phyloP scores from a whole-genome alignment of 2,888 invertebrate species.

The Aspidapion aeneum region DNA sequence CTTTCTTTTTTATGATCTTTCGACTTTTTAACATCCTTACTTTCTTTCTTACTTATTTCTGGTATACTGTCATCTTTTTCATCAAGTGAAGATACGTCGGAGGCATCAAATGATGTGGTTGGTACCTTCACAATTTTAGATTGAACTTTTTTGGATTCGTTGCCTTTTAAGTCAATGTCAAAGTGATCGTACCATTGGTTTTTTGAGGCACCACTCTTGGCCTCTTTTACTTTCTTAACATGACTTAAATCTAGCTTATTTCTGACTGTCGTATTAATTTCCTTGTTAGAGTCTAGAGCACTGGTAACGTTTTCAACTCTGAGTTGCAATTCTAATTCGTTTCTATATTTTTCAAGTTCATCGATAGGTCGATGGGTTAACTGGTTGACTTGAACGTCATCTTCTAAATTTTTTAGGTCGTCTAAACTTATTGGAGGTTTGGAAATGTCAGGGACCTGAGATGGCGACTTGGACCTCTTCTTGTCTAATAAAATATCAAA shows the following conservation, averaged over 20 bases:
- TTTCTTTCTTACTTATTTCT: conserved; percentile 7
- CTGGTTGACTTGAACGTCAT: conserved; percentile 28
- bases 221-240: neutral
- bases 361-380: conserved; percentile 49
- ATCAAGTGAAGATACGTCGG: conserved; percentile 3
- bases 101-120: conserved; percentile 12
- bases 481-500: conserved; percentile 1
- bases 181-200: too few relatives aligned
- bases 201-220: neutral
- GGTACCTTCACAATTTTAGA: conserved; percentile 17
- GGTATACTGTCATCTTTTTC: conserved; percentile 9
- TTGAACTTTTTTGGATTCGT: conserved; percentile 20
- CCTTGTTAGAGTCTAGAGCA: conserved; percentile 8
- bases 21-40: conserved; percentile 2
- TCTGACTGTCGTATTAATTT: conserved; percentile 25
- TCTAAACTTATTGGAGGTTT: conserved; percentile 43
- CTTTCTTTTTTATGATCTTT: conserved; percentile 6
- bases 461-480: neutral
- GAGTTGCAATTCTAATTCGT: conserved; percentile 50
- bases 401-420: conserved; percentile 40
- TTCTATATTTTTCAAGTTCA: conserved; percentile 50
- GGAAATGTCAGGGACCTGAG: conserved; percentile 35
- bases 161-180: neutral
- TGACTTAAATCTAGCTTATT: conserved; percentile 24
- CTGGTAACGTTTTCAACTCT: conserved; percentile 34